Evolutionary conservation across 2,113 vertebrate species (phyloP).

Genomic region (Argyrosomus japonicus): DNA sequence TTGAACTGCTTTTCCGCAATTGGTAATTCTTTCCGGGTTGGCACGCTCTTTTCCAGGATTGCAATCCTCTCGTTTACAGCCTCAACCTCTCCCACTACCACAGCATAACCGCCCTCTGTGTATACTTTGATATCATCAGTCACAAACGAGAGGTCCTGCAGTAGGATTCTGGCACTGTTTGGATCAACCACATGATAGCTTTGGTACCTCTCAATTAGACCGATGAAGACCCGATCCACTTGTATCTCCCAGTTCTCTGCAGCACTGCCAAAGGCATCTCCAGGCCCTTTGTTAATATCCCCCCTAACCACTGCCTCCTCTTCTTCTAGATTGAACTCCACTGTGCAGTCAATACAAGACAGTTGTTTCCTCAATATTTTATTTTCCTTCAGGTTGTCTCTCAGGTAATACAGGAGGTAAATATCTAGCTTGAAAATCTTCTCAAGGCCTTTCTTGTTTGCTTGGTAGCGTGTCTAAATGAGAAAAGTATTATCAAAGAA

Average conservation of each 20-base stretch:
- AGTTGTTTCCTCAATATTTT: slow-evolving; percentile 56
- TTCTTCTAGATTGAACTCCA: slow-evolving; percentile 46
- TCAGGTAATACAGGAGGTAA: slow-evolving; percentile 71
- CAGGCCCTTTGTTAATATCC: slow-evolving; percentile 31
- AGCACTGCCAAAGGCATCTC: not conserved
- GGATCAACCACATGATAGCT: slow-evolving; percentile 58
- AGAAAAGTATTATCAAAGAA: not conserved
- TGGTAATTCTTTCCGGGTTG: slow-evolving; percentile 22
- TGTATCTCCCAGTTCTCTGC: slow-evolving; percentile 58
- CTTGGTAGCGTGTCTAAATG: slow-evolving; percentile 15
- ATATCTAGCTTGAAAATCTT: slow-evolving; percentile 47
- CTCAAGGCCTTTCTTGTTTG: slow-evolving; percentile 40
- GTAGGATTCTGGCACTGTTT: slow-evolving; percentile 15
- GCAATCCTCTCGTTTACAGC: slow-evolving; percentile 51
- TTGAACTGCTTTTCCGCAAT: slow-evolving; percentile 50
- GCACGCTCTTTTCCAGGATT: slow-evolving; percentile 32
- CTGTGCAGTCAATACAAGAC: slow-evolving; percentile 36
- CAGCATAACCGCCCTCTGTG: slow-evolving; percentile 28
- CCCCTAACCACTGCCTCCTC: slow-evolving; percentile 63
- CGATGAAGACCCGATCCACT: slow-evolving; percentile 44
- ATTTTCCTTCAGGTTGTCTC: slow-evolving; percentile 48
- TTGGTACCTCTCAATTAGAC: slow-evolving; percentile 27
- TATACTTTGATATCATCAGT: slow-evolving; percentile 62
- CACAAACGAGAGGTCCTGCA: slow-evolving; percentile 21
- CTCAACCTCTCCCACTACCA: slow-evolving; percentile 67